These are phyloP conservation scores for Macroramphosus scolopax DNA, from an alignment of 2,797 vertebrate genomes.

Conservation along the genomic window DNA sequence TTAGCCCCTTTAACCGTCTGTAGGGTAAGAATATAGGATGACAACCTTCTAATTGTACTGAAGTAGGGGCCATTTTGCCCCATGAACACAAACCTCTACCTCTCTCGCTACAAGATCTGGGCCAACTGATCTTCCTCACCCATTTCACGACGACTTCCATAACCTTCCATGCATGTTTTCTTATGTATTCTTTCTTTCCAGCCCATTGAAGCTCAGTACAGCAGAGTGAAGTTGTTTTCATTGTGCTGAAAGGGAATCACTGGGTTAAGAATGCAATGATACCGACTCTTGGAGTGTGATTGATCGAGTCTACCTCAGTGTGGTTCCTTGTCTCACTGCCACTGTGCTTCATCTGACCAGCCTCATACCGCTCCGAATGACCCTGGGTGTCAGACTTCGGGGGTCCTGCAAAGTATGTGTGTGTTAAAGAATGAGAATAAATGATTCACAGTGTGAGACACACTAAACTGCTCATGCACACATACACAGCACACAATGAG, in stretches of 20 bases:
- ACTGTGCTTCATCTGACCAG: slow-evolving; percentile 43
- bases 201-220: slow-evolving; percentile 7
- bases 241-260: slow-evolving; percentile 28
- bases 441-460: slow-evolving; percentile 54
- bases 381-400: slow-evolving; percentile 13
- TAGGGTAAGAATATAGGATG: no score
- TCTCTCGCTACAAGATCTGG: no score
- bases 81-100: no score
- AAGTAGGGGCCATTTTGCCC: no score
- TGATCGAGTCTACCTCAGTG: slow-evolving; percentile 52
- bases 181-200: slow-evolving; percentile 20
- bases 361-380: slow-evolving; percentile 20
- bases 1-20: no score
- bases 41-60: no score
- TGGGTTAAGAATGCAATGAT: slow-evolving; percentile 21
- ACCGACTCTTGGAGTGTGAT: slow-evolving; percentile 32
- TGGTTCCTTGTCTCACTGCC: slow-evolving; percentile 47
- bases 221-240: slow-evolving; percentile 31
- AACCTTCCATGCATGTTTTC: slow-evolving; percentile 11
- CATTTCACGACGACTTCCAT: slow-evolving; percentile 17
- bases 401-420: slow-evolving; percentile 16
- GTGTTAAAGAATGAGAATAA: slow-evolving; percentile 26
- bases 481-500: slow-evolving; percentile 11
- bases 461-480: slow-evolving; percentile 46
- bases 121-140: no score